Evolutionary conservation across 2,888 invertebrate species (phyloP).

Genomic region (Podabrus alpinus): DNA sequence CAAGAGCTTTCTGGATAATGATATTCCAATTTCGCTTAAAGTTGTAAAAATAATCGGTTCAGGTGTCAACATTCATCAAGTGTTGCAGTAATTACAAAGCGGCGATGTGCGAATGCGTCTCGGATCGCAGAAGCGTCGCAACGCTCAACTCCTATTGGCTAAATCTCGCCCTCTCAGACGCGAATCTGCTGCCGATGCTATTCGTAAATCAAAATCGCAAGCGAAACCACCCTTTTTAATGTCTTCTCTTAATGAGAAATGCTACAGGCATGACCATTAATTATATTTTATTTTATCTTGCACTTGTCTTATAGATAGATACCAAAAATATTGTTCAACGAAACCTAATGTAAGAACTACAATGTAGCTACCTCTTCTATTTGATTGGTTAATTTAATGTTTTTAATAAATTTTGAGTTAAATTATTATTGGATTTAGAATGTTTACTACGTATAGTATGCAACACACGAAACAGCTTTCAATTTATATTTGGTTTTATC

Average conservation of each 20-base stretch:
- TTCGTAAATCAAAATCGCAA: constrained; percentile 57
- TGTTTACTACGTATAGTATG: background rate
- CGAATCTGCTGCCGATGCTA: constrained; percentile 56
- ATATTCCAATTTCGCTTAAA: constrained; percentile 29
- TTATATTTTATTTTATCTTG: constrained; percentile 29
- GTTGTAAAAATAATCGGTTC: constrained; percentile 30
- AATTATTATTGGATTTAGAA: background rate
- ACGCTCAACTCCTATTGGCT: constrained; percentile 50
- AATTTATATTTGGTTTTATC: background rate
- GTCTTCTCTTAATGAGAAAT: constrained; percentile 32
- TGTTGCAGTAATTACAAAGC: constrained; percentile 28
- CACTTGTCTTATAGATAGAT: constrained; percentile 9
- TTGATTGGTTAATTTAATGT: background rate
- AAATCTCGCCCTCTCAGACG: constrained; percentile 48
- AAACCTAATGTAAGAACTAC: background rate
- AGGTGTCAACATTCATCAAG: constrained; percentile 29
- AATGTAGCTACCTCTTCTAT: background rate
- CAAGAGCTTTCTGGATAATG: constrained; percentile 16
- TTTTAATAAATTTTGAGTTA: background rate
- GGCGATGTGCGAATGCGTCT: constrained; percentile 37
- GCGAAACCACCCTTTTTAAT: constrained; percentile 33
- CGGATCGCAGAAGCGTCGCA: constrained; percentile 38
- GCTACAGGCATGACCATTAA: constrained; percentile 31
- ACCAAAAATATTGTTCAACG: background rate
- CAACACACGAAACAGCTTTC: background rate